A percentile compares a stretch with the other conserved stretches of the same genome.
Conservation (phyloP, 2,888 invertebrate species). For the Macrosiphum euphorbiae region DNA sequence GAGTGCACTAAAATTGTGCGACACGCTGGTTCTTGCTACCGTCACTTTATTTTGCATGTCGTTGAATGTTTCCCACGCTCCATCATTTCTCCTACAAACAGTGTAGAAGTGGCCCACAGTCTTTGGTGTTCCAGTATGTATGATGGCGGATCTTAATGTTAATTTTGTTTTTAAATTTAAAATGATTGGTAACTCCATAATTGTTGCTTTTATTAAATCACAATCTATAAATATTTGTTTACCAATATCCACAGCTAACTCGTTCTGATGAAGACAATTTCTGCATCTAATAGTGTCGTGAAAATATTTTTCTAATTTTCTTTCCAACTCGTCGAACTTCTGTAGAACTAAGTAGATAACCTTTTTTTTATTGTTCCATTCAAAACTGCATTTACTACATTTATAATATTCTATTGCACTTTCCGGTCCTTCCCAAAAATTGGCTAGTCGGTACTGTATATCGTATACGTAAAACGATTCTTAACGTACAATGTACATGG, state of each 20-base stretch:
- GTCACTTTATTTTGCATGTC: not conserved
- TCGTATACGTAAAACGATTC: too few species aligned
- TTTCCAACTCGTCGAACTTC: not conserved
- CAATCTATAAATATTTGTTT: not conserved
- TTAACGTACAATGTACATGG: too few species aligned
- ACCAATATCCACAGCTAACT: not conserved
- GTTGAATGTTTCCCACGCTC: not conserved
- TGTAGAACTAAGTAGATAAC: not conserved
- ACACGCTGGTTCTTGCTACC: not conserved
- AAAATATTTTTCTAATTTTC: not conserved
- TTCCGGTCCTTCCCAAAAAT: not conserved
- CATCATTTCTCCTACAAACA: not conserved
- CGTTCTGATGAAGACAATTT: not conserved
- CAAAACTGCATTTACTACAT: not conserved
- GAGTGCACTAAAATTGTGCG: not conserved
- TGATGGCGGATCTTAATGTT: too few species aligned
- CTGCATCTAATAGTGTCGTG: not conserved
- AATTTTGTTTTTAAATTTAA: not conserved
- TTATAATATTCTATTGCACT: not conserved
- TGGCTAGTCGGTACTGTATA: too few species aligned
- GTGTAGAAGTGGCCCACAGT: not conserved
- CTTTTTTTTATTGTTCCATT: conserved; percentile 19
- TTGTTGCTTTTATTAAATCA: not conserved
- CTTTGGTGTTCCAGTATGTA: not conserved
- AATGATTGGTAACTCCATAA: not conserved